Evolutionary conservation across 2,797 vertebrate species (phyloP).

Genomic region (Pangasius mekongensis): DNA sequence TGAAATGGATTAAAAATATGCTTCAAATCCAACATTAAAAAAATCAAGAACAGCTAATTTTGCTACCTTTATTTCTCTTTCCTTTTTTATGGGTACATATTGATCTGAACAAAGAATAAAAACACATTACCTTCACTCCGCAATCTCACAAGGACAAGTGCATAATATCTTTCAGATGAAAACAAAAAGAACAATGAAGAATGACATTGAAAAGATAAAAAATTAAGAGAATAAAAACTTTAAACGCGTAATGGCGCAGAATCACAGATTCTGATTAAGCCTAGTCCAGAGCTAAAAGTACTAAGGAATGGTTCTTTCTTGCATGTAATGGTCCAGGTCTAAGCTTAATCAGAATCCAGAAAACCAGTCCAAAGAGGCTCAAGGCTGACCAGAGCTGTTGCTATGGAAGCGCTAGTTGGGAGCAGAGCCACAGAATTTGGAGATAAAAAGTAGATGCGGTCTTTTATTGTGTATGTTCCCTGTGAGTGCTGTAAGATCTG

Average conservation of each 20-base stretch:
- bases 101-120: slow-evolving; percentile 25
- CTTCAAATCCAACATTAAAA: background rate
- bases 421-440: slow-evolving; percentile 39
- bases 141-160: slow-evolving; percentile 43
- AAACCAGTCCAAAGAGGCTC: slow-evolving; percentile 27
- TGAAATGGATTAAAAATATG: background rate
- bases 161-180: slow-evolving; percentile 32
- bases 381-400: slow-evolving; percentile 42
- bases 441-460: slow-evolving; percentile 52
- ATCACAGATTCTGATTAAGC: background rate
- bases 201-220: slow-evolving; percentile 27
- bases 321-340: background rate
- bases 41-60: background rate
- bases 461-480: slow-evolving; percentile 48
- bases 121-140: slow-evolving; percentile 25
- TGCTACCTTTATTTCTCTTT: slow-evolving; percentile 46
- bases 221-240: slow-evolving; percentile 6
- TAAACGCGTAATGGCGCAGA: slow-evolving; percentile 5
- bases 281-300: background rate
- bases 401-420: slow-evolving; percentile 41
- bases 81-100: slow-evolving; percentile 57
- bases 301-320: background rate
- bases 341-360: slow-evolving; percentile 26
- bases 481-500: slow-evolving; percentile 29
- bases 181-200: slow-evolving; percentile 15